Evolutionary conservation across 2,888 invertebrate species (phyloP).

Genomic region (Drosophila borborema): DNA sequence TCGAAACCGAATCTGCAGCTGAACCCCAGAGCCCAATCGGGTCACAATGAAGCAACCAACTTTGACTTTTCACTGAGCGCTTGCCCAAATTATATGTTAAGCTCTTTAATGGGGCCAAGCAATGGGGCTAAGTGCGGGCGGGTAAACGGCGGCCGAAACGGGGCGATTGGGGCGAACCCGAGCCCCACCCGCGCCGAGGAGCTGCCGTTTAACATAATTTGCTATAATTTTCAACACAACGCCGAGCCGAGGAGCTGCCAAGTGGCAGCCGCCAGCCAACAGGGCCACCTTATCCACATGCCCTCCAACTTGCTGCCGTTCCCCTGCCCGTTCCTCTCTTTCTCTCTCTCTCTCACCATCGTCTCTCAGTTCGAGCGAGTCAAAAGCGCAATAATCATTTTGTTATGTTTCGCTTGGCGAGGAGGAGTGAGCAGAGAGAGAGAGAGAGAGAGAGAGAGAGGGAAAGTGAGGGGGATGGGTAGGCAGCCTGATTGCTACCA

Average conservation of each 20-base stretch:
- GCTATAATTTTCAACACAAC: slow-evolving; percentile 83
- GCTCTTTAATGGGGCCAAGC: slow-evolving; percentile 63
- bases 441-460: too few relatives aligned
- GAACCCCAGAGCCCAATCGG: slow-evolving; percentile 27
- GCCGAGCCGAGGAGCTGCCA: slow-evolving; percentile 58
- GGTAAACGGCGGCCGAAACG: slow-evolving; percentile 26
- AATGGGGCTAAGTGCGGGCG: slow-evolving; percentile 19
- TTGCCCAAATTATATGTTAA: slow-evolving; percentile 65
- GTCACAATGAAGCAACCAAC: slow-evolving; percentile 54
- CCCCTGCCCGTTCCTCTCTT: neutral
- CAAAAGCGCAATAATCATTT: slow-evolving; percentile 76
- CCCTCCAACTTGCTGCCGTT: neutral
- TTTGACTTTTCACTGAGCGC: slow-evolving; percentile 65
- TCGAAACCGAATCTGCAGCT: slow-evolving; percentile 5
- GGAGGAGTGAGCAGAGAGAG: neutral
- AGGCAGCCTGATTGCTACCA: slow-evolving; percentile 71
- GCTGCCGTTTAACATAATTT: slow-evolving; percentile 85
- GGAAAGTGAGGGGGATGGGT: neutral
- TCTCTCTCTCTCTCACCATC: too few relatives aligned
- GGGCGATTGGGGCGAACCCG: slow-evolving; percentile 54
- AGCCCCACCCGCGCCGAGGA: slow-evolving; percentile 58
- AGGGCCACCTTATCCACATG: slow-evolving; percentile 13
- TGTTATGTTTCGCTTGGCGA: slow-evolving; percentile 59
- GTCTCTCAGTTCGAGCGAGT: slow-evolving; percentile 17
- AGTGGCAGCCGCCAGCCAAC: slow-evolving; percentile 46